Conservation (phyloP, 2,888 invertebrate genomes). For the Lymantria dispar region DNA sequence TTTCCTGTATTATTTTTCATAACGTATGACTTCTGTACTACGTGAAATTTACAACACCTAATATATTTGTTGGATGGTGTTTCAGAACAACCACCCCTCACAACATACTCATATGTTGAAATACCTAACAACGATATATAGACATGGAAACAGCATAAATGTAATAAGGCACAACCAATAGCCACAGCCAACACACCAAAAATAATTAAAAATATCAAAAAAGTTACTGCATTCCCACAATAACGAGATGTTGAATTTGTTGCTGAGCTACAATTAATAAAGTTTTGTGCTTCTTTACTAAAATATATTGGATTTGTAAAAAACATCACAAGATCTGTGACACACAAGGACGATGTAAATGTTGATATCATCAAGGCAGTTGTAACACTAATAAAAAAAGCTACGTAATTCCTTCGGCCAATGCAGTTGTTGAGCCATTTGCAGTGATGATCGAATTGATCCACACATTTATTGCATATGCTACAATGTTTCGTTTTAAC, state of each 20-base stretch:
- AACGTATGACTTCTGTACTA: constrained; percentile 32
- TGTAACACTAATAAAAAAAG: constrained; percentile 90
- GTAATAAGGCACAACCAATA: constrained; percentile 89
- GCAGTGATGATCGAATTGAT: constrained; percentile 98
- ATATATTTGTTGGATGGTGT: constrained; percentile 34
- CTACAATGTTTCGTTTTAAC: constrained; percentile 96
- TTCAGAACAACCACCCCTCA: constrained; percentile 49
- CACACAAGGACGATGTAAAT: constrained; percentile 86
- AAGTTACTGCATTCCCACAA: constrained; percentile 59
- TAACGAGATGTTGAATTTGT: constrained; percentile 37
- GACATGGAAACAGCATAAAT: constrained; percentile 93
- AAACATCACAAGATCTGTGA: constrained; percentile 86
- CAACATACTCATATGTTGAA: constrained; percentile 95
- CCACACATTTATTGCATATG: constrained; percentile 98
- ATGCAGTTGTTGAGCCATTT: constrained; percentile 99
- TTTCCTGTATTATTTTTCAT: constrained; percentile 30
- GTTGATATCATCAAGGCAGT: constrained; percentile 89
- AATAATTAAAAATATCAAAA: constrained; percentile 71
- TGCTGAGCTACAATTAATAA: constrained; percentile 54
- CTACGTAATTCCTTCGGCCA: constrained; percentile 93
- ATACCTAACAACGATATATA: constrained; percentile 92
- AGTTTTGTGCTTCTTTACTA: constrained; percentile 80
- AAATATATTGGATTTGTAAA: constrained; percentile 83
- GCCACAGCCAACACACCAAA: constrained; percentile 88
- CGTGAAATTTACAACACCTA: constrained; percentile 41